These are phyloP conservation scores for Aleiodes testaceus DNA, from an alignment of 2,888 invertebrate genomes.

Conservation along the genomic window DNA sequence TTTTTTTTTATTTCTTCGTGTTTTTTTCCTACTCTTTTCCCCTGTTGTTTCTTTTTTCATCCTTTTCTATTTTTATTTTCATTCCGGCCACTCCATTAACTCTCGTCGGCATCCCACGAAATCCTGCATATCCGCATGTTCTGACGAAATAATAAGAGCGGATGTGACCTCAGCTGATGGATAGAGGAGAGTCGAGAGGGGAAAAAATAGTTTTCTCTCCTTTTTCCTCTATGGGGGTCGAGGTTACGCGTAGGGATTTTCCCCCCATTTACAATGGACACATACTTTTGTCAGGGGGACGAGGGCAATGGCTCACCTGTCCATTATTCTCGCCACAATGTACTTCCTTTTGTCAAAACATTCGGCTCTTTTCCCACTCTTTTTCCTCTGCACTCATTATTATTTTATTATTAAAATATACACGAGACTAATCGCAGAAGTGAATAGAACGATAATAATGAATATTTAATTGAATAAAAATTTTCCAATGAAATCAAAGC, in stretches of 20 bases:
- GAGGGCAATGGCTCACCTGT: constrained; percentile 45
- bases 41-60: constrained; percentile 26
- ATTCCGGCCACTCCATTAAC: constrained; percentile 59
- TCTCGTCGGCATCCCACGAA: constrained; percentile 32
- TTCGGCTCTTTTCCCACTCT: constrained; percentile 11
- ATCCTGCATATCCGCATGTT: constrained; percentile 36
- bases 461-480: too few relatives aligned
- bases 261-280: constrained; percentile 27
- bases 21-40: constrained; percentile 33
- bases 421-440: constrained; percentile 20
- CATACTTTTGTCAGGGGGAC: constrained; percentile 2
- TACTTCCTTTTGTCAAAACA: constrained; percentile 61
- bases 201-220: constrained; percentile 13
- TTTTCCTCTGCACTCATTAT: constrained; percentile 45
- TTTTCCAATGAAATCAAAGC: not conserved
- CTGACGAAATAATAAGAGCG: constrained; percentile 62
- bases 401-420: constrained; percentile 51
- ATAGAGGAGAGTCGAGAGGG: constrained; percentile 28
- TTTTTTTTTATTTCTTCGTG: not conserved
- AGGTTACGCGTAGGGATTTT: constrained; percentile 29
- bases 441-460: too few relatives aligned
- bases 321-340: constrained; percentile 64
- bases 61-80: constrained; percentile 39
- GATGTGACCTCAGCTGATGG: constrained; percentile 56
- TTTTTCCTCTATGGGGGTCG: constrained; percentile 27